phyloP scores from a whole-genome alignment of 2,888 invertebrate species.

The Smittia sp. region DNA sequence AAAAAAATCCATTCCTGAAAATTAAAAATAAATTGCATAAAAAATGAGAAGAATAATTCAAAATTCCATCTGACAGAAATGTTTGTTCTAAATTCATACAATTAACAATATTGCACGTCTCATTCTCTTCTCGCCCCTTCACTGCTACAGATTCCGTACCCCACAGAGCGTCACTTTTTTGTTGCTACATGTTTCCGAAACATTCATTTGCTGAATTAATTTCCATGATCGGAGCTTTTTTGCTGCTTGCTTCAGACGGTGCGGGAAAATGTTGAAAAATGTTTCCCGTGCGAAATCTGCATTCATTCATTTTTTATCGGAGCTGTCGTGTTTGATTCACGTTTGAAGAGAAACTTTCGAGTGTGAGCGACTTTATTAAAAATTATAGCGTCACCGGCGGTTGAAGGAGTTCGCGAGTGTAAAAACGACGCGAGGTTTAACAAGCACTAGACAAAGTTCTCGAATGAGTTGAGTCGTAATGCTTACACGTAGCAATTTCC shows the following conservation, averaged over 20 bases:
- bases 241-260: neutral
- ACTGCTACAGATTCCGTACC: neutral
- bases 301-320: constrained; percentile 6
- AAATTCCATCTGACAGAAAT: constrained; percentile 16
- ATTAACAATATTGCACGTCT: constrained; percentile 19
- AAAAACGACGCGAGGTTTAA: too few relatives aligned
- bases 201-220: constrained; percentile 9
- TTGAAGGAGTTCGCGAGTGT: too few relatives aligned
- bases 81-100: constrained; percentile 23
- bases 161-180: neutral
- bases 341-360: neutral
- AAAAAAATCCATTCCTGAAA: constrained; percentile 16
- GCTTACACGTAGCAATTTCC: neutral
- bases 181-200: constrained; percentile 12
- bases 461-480: neutral
- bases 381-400: too few relatives aligned
- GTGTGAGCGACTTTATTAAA: neutral
- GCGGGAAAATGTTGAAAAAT: neutral
- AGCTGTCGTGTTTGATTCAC: neutral
- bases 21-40: constrained; percentile 38
- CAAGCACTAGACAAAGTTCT: too few relatives aligned
- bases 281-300: neutral
- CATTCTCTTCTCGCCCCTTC: neutral
- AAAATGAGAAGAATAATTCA: constrained; percentile 31
- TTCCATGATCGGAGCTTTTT: constrained; percentile 2